Evolutionary conservation across 2,113 vertebrate species (phyloP).

Genomic region (Pholis gunnellus): DNA sequence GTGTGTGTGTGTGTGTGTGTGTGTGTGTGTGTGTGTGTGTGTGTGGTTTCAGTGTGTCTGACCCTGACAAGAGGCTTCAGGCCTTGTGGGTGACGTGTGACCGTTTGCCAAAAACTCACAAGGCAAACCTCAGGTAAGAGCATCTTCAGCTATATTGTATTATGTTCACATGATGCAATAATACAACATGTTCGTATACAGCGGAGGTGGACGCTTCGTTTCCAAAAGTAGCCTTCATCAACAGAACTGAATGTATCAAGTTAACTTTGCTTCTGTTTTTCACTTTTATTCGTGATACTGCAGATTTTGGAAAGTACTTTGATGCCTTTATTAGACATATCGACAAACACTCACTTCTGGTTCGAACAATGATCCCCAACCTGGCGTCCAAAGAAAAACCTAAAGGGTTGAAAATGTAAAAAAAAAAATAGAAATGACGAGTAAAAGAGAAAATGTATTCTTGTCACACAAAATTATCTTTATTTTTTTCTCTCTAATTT

Average conservation of each 20-base stretch:
- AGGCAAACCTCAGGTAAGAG: conserved; percentile 92
- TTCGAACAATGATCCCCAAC: not conserved
- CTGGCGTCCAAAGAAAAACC: not conserved
- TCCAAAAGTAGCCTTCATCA: not conserved
- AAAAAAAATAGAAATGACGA: not conserved
- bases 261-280: not conserved
- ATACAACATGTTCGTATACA: not conserved
- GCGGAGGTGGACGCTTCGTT: not conserved
- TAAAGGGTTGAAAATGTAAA: not conserved
- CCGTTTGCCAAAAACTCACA: conserved; percentile 90
- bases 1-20: conserved; percentile 28
- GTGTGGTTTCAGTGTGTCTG: conserved; percentile 86
- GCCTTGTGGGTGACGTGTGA: conserved; percentile 95
- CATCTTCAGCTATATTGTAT: not conserved
- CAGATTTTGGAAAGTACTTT: not conserved
- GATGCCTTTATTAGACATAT: not conserved
- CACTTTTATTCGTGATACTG: conserved; percentile 1
- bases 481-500: not conserved
- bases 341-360: not conserved
- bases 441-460: not conserved
- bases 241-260: not conserved
- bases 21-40: conserved; percentile 31
- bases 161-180: not conserved
- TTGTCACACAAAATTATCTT: not conserved
- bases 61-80: conserved; percentile 95